These are phyloP conservation scores for Phenganax stokvisi DNA, from an alignment of 92 coral and sea anemone species.

Conservation along the genomic window DNA sequence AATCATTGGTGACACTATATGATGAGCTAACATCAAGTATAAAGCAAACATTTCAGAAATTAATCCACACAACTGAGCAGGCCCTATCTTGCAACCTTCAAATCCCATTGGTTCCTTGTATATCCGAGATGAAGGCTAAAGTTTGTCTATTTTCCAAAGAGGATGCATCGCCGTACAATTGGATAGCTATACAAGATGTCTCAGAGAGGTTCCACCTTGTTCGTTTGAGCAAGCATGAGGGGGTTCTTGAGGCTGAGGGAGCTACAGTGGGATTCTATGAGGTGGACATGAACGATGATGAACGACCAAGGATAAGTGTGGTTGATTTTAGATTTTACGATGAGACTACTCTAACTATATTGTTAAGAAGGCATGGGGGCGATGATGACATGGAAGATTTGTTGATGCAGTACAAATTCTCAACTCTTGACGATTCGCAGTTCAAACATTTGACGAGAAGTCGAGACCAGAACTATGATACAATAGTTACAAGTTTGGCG, in stretches of 20 bases:
- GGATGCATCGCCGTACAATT: conserved; percentile 35
- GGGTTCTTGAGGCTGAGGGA: conserved; percentile 23
- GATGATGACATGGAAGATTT: conserved; percentile 3
- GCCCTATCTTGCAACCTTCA: conserved; percentile 58
- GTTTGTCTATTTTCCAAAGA: conserved; percentile 55
- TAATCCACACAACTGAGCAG: conserved; percentile 60
- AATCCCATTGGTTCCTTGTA: conserved; percentile 50
- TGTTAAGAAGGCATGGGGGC: conserved; percentile 13
- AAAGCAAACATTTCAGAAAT: conserved; percentile 51
- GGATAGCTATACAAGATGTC: conserved; percentile 54
- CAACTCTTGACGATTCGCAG: conserved; percentile 24
- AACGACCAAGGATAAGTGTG: conserved; percentile 14
- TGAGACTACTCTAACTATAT: conserved; percentile 21
- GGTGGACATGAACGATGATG: neutral
- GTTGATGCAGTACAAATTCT: conserved; percentile 8
- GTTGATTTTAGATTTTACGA: conserved; percentile 24
- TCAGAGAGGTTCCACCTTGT: conserved; percentile 45
- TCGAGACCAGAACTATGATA: neutral
- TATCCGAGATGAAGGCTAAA: neutral
- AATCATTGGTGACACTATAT: conserved; percentile 64
- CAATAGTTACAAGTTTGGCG: neutral
- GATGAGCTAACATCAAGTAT: conserved; percentile 57
- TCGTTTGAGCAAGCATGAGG: conserved; percentile 14
- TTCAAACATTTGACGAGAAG: conserved; percentile 11
- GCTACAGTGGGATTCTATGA: conserved; percentile 27